phyloP scores from a whole-genome alignment of 2,888 invertebrate genomes.

The Geotrupes spiniger region DNA sequence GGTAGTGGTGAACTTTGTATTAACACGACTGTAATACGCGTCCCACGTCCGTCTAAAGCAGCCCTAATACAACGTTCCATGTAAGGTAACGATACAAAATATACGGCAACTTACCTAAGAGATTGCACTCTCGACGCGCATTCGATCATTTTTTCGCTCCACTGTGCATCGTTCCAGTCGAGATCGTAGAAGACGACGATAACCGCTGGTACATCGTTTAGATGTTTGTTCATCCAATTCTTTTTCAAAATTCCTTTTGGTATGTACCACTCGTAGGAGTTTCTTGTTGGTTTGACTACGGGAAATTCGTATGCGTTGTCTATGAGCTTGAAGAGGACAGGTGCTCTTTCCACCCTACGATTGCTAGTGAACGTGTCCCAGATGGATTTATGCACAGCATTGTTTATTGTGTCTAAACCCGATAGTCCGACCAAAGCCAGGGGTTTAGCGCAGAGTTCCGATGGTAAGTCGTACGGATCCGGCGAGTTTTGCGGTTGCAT shows the following conservation, averaged over 20 bases:
- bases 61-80: constrained; percentile 52
- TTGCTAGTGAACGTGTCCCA: constrained; percentile 91
- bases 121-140: constrained; percentile 88
- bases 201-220: constrained; percentile 85
- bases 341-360: constrained; percentile 75
- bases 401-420: constrained; percentile 81
- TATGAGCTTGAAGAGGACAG: constrained; percentile 80
- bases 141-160: constrained; percentile 94
- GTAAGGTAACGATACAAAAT: constrained; percentile 2
- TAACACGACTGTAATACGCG: constrained; percentile 82
- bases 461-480: constrained; percentile 65
- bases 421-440: constrained; percentile 84
- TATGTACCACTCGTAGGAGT: constrained; percentile 93
- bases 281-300: constrained; percentile 78
- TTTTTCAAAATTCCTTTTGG: constrained; percentile 91
- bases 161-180: constrained; percentile 93
- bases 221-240: constrained; percentile 93
- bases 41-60: constrained; percentile 68
- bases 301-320: constrained; percentile 85
- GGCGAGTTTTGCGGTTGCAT: constrained; percentile 32
- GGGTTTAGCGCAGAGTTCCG: constrained; percentile 80
- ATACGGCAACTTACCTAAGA: constrained; percentile 53
- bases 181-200: constrained; percentile 94
- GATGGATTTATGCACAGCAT: constrained; percentile 84
- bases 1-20: constrained; percentile 81